Conservation (phyloP, 2,797 vertebrate genomes). For the Etheostoma perlongum region DNA sequence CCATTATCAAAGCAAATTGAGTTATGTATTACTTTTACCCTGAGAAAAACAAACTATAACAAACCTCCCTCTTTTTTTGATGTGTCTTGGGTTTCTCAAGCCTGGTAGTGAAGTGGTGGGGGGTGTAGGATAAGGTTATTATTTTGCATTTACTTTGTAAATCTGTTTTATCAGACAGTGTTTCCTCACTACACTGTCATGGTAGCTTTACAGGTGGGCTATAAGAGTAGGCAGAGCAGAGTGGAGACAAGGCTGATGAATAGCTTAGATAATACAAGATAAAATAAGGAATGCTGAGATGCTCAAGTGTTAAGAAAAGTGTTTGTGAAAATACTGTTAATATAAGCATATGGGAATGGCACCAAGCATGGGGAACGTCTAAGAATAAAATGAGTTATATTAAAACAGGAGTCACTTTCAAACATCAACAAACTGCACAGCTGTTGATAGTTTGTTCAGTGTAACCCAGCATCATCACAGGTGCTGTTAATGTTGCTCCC, state of each 20-base stretch:
- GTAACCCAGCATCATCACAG: slow-evolving; percentile 16
- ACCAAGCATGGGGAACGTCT: not conserved
- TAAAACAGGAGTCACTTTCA: not conserved
- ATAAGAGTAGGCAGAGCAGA: not conserved
- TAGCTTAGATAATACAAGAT: too few species aligned
- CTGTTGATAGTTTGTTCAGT: slow-evolving; percentile 14
- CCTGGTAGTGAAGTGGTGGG: not conserved
- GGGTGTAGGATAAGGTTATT: slow-evolving; percentile 6
- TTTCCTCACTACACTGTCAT: slow-evolving; percentile 26
- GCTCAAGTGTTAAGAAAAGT: not conserved
- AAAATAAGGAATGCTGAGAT: not conserved
- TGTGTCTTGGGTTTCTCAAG: not conserved
- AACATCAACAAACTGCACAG: slow-evolving; percentile 22
- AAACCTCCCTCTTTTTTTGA: not conserved
- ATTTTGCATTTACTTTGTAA: slow-evolving; percentile 28
- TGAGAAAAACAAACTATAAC: not conserved
- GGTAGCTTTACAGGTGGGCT: slow-evolving; percentile 36
- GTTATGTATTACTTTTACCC: slow-evolving; percentile 5
- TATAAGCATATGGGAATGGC: not conserved
- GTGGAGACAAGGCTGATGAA: slow-evolving; percentile 16
- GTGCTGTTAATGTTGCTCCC: slow-evolving; percentile 48
- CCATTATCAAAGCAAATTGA: slow-evolving; percentile 3
- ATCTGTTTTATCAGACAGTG: slow-evolving; percentile 36
- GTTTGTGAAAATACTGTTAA: not conserved
- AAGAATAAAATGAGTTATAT: not conserved